A percentile compares a stretch with the other conserved stretches of the same genome.
Conservation (phyloP, 2,888 invertebrate species). For the Atethmia centrago region DNA sequence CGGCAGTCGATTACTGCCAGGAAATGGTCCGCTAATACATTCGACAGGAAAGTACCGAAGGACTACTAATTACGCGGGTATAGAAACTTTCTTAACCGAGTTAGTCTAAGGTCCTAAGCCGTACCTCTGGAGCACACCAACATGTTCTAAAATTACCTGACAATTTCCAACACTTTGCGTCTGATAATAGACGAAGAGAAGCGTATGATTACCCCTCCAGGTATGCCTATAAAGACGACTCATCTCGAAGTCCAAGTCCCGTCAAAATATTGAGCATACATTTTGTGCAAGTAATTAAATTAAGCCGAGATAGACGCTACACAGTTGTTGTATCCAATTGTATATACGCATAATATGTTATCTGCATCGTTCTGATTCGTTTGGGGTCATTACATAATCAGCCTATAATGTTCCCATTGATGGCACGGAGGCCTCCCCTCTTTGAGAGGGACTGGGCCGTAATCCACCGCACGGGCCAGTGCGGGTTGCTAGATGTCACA, state of each 20-base stretch:
- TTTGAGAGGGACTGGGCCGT: too few species aligned
- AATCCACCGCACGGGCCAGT: too few species aligned
- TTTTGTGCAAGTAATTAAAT: not conserved
- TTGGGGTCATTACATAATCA: too few species aligned
- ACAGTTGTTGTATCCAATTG: too few species aligned
- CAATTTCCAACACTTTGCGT: too few species aligned
- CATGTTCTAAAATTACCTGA: not conserved
- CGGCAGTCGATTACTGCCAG: slow-evolving; percentile 83
- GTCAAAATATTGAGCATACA: not conserved
- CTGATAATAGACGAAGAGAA: too few species aligned
- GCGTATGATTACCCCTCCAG: not conserved
- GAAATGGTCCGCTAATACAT: slow-evolving; percentile 75
- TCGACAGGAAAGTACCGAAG: slow-evolving; percentile 22
- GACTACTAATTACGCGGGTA: not conserved
- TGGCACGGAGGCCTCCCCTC: too few species aligned
- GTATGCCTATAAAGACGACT: not conserved
- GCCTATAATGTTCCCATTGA: too few species aligned
- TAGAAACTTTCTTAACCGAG: not conserved
- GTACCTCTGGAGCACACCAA: not conserved
- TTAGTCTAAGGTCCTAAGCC: not conserved
- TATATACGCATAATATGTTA: not conserved
- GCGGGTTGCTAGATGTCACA: too few species aligned
- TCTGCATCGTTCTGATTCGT: not conserved
- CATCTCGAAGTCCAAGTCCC: not conserved
- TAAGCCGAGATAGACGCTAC: too few species aligned